phyloP scores from a whole-genome alignment of 2,113 vertebrate genomes.

The Psilopsiagon aymara region DNA sequence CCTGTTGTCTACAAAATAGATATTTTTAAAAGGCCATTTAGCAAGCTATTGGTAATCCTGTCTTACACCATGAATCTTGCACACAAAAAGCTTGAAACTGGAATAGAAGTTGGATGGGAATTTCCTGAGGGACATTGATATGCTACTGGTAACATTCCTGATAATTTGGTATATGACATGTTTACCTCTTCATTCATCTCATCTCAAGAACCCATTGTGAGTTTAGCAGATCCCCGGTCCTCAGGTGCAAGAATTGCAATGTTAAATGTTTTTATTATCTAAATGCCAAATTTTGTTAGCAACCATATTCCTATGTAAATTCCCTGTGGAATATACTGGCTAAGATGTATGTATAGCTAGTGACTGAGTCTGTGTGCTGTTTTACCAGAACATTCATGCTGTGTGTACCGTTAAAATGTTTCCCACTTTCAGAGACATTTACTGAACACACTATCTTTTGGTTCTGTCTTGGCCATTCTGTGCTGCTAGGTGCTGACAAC shows the following conservation, averaged over 20 bases:
- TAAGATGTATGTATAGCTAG: not conserved
- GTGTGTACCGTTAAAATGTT: not conserved
- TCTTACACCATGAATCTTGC: not conserved
- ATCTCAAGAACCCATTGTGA: not conserved
- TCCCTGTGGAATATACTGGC: not conserved
- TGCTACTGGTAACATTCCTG: not conserved
- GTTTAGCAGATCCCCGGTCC: not conserved
- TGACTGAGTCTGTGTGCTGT: not conserved
- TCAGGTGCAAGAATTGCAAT: not conserved
- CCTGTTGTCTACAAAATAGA: not conserved
- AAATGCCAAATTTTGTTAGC: not conserved
- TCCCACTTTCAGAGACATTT: not conserved
- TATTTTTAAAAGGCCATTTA: not conserved
- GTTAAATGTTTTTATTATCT: not conserved
- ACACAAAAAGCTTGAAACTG: not conserved
- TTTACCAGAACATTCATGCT: not conserved
- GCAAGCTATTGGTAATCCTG: not conserved
- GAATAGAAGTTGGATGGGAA: not conserved
- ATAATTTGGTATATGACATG: not conserved
- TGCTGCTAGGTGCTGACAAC: not conserved
- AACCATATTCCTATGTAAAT: not conserved
- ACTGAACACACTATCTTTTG: not conserved
- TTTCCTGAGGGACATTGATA: not conserved
- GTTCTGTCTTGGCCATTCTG: not conserved
- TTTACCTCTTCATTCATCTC: not conserved